phyloP scores from a whole-genome alignment of 1,140 invertebrate species.

The Papilio xuthus region DNA sequence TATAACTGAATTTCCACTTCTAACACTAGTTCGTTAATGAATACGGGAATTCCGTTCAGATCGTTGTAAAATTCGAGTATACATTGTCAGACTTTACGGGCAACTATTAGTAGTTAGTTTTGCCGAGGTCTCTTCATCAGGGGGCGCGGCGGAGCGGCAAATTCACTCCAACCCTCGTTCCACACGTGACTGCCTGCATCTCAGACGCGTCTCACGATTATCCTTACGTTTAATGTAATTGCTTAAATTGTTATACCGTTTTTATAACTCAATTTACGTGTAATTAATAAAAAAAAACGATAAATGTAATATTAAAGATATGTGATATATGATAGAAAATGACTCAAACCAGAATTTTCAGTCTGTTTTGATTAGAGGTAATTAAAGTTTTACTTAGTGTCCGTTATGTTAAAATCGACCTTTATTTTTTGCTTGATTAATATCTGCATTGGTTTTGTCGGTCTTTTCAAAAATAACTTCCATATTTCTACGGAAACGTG shows the following conservation, averaged over 20 bases:
- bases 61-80: background rate
- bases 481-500: slow-evolving; percentile 2
- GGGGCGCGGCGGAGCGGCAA: slow-evolving; percentile 68
- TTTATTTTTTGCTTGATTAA: background rate
- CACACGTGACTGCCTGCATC: slow-evolving; percentile 55
- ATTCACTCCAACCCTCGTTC: slow-evolving; percentile 72
- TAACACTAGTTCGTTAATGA: slow-evolving; percentile 26
- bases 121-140: slow-evolving; percentile 63
- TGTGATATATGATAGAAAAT: too few species aligned
- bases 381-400: background rate
- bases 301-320: too few species aligned
- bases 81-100: slow-evolving; percentile 43
- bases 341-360: background rate
- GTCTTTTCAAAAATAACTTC: background rate
- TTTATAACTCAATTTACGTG: background rate
- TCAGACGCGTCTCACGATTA: slow-evolving; percentile 40
- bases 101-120: slow-evolving; percentile 57
- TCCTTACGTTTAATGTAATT: slow-evolving; percentile 49
- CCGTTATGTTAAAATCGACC: background rate
- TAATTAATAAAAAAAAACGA: background rate
- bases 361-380: background rate
- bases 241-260: slow-evolving; percentile 37
- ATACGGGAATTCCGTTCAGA: background rate
- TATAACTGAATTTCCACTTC: slow-evolving; percentile 16
- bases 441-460: background rate